Evolutionary conservation across 2,888 invertebrate species (phyloP).

Genomic region (Dysmachus trigonus): DNA sequence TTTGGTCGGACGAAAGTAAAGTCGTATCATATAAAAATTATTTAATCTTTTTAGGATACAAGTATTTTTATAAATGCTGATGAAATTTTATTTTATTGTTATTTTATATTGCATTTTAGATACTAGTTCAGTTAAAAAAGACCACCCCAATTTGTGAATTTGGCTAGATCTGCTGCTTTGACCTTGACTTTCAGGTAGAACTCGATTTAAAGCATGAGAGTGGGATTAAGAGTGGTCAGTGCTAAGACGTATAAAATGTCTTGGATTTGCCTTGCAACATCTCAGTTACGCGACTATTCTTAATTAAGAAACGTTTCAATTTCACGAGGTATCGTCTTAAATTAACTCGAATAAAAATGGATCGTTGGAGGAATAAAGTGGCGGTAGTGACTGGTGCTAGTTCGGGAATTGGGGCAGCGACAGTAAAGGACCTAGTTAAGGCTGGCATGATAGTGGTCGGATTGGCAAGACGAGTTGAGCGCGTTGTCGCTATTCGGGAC

Average conservation of each 20-base stretch:
- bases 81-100: no score
- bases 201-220: background rate
- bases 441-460: constrained; percentile 68
- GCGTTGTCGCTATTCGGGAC: constrained; percentile 56
- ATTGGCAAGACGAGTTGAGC: constrained; percentile 65
- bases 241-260: background rate
- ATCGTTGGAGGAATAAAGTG: constrained; percentile 69
- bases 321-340: background rate
- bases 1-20: no score
- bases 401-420: constrained; percentile 69
- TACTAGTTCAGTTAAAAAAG: no score
- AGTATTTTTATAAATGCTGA: no score
- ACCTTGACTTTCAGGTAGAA: background rate
- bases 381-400: constrained; percentile 73
- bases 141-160: no score
- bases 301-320: background rate
- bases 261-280: background rate
- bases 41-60: no score
- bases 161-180: background rate
- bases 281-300: background rate
- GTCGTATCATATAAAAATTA: no score
- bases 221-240: background rate
- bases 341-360: constrained; percentile 62
- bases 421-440: constrained; percentile 63
- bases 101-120: no score